Conservation (phyloP, 2,888 invertebrate species). For the Mechanitis messenoides region DNA sequence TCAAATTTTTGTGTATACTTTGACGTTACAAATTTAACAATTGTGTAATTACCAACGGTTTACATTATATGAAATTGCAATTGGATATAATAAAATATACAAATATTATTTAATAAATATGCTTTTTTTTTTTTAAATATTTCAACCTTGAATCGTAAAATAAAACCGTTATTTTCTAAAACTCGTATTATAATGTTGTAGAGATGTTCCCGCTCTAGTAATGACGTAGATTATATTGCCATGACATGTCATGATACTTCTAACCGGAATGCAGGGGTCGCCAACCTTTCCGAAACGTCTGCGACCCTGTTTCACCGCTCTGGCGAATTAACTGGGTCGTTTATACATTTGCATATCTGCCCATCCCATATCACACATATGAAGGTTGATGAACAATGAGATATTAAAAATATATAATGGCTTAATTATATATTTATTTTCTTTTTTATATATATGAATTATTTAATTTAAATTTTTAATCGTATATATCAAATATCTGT, state of each 20-base stretch:
- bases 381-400: neutral
- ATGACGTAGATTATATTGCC: slow-evolving; percentile 31
- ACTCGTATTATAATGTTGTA: slow-evolving; percentile 12
- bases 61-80: too few relatives aligned
- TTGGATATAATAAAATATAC: too few relatives aligned
- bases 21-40: too few relatives aligned
- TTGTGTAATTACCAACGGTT: too few relatives aligned
- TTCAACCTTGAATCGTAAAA: neutral
- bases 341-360: neutral
- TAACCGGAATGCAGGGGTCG: slow-evolving; percentile 64
- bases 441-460: too few relatives aligned
- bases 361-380: neutral
- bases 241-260: slow-evolving; percentile 48
- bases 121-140: too few relatives aligned
- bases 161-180: neutral
- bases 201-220: slow-evolving; percentile 49
- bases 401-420: neutral
- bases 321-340: slow-evolving; percentile 55
- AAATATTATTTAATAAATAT: too few relatives aligned
- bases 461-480: too few relatives aligned
- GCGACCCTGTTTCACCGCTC: slow-evolving; percentile 59
- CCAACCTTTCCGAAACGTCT: slow-evolving; percentile 64
- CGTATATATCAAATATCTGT: too few relatives aligned
- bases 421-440: neutral
- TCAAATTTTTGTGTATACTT: too few relatives aligned